Percentiles rank a stretch among this genome's conserved stretches.
Evolutionary conservation across 64 coral and sea anemone species (phyloP).

Genomic region (Stylophora pistillata): DNA sequence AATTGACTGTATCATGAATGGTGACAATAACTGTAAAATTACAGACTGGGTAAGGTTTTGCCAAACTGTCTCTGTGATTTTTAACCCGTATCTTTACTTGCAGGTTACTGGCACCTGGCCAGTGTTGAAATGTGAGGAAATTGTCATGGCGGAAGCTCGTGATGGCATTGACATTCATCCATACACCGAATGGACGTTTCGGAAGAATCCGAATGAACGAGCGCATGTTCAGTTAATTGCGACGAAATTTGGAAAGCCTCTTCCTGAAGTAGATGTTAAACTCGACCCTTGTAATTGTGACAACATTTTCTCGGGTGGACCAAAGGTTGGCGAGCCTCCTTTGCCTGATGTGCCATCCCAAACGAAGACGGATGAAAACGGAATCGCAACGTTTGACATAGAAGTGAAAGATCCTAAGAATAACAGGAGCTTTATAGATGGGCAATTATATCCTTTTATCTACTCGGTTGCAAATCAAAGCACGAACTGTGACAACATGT

Average conservation of each 20-base stretch:
- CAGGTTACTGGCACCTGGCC: constrained; percentile 50
- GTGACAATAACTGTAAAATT: too few relatives aligned
- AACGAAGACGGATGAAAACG: constrained; percentile 36
- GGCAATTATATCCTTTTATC: constrained; percentile 55
- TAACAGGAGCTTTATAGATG: constrained; percentile 54
- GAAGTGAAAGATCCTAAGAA: constrained; percentile 60
- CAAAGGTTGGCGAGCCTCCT: constrained; percentile 2
- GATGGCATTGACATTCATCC: constrained; percentile 77
- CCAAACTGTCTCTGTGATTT: too few relatives aligned
- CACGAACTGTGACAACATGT: constrained; percentile 23
- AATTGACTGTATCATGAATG: too few relatives aligned
- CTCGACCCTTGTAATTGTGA: constrained; percentile 5
- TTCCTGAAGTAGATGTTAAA: neutral
- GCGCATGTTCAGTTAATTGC: constrained; percentile 47
- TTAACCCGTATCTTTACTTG: neutral
- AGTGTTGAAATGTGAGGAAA: constrained; percentile 1
- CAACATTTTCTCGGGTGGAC: neutral
- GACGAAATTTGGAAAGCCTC: constrained; percentile 61
- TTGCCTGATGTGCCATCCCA: neutral
- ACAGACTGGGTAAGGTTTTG: too few relatives aligned
- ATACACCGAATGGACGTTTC: constrained; percentile 56
- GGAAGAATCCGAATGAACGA: constrained; percentile 39
- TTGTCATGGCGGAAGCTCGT: constrained; percentile 55
- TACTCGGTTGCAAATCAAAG: constrained; percentile 46
- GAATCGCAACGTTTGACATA: constrained; percentile 41